phyloP scores from a whole-genome alignment of 2,888 invertebrate genomes.

The Eilema depressum region DNA sequence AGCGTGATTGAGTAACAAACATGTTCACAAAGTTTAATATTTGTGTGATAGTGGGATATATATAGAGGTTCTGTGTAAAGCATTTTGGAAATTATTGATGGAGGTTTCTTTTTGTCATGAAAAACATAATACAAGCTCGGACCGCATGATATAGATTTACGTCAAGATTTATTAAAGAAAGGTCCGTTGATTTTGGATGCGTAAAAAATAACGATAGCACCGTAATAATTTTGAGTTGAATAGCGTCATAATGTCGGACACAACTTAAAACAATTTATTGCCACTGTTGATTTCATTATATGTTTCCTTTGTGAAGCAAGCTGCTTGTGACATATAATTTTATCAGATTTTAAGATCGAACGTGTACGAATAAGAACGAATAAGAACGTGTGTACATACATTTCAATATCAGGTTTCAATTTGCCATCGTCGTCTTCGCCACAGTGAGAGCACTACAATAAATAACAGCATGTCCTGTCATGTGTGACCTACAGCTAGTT shows the following conservation, averaged over 20 bases:
- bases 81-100: neutral
- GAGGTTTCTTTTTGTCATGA: slow-evolving; percentile 4
- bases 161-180: slow-evolving; percentile 2
- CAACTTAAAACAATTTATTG: neutral
- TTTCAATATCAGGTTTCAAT: neutral
- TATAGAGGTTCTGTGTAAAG: neutral
- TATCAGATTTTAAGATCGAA: too few relatives aligned
- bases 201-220: slow-evolving; percentile 4
- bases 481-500: too few relatives aligned
- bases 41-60: neutral
- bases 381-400: neutral
- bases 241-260: neutral
- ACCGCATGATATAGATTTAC: slow-evolving; percentile 1
- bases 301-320: neutral
- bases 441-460: neutral
- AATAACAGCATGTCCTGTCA: neutral
- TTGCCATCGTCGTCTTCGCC: neutral
- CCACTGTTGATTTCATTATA: neutral
- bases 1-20: too few relatives aligned
- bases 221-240: neutral
- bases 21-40: too few relatives aligned
- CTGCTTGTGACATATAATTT: too few relatives aligned
- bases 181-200: slow-evolving; percentile 4
- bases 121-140: slow-evolving; percentile 1
- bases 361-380: too few relatives aligned